Evolutionary conservation across 2,888 invertebrate species (phyloP), one percentile per base, ranked within the genome.

Genomic region (Osedax frankpressi): DNA sequence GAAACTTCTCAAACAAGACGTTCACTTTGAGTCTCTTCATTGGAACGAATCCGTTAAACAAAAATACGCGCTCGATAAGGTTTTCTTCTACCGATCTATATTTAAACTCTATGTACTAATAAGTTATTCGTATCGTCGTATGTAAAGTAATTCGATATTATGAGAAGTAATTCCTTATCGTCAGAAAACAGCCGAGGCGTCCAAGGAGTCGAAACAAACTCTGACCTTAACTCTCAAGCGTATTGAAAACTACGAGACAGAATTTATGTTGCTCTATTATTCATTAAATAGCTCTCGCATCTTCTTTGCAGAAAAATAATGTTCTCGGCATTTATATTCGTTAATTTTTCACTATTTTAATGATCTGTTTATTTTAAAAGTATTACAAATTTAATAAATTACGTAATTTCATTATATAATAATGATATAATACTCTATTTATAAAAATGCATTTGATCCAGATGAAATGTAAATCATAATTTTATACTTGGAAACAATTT

Each of bases 201-300:
- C 93, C 80, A 88, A 91, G 76, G 96, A 95, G 82, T 86, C 95
- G n/a, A 91, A 92, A 79, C 94, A 96, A 85, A 93, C 96, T 0
- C 87, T 93, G 81, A 90, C 91, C 11, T 87, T 97, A 67, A 94
- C 94, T 0, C 89, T 93, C 77, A 91, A 91, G 83, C 89, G 95
- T 78, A 87, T 95, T 28, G 89, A 89, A 80, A 88, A 87, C n/a
- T 88, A 89, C 81, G 87, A 89, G 81, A 87, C 91, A 87, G 96
- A 97, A 86, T 96, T 92, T 84, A 90, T 92, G 82, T 86, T 96
- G 76, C 86, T 97, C 1, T 91, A 91, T 84, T 95, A 92, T 83
- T 94, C 92, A 80, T 87, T 96, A 73, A 93, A 91, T 78, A 95
- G 95, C 84, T 94, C 96, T 3, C 89, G 93, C 83, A 93, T 96